Base-by-base conservation (phyloP, 2,797 vertebrate species). In the Sebastes diploproa region DNA sequence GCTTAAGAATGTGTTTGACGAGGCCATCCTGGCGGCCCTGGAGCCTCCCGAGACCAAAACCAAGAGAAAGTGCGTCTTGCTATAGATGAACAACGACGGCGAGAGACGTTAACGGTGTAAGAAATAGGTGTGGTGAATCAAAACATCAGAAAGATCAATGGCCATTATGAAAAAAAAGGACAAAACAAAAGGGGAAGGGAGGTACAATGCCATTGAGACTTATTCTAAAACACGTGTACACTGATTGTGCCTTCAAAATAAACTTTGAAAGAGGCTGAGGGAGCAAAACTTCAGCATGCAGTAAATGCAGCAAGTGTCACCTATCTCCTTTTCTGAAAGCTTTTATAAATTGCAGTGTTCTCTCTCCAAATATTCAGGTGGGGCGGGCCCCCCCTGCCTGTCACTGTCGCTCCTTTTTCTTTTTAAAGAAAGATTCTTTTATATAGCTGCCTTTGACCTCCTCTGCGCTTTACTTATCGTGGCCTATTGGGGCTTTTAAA, bases 1-100 rank as follows among this genome's bases (percentile, higher is more conserved):
- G 34, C 94, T 96, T 73, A 96, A 96, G 90, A 96, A 96, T 2
- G 96, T 96, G 86, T 96, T 96, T 60, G 95, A 96, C 7, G 96
- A 96, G 90, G 96, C 95, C 81, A 96, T 96, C 79, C 91, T 96
- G 77, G 96, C 96, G 5, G 96, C 96, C 8, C 83, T 96, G 92
- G 96, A 96, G 86, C 96, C 96, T 36, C 96, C 96, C 0, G 96
- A 96, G 94, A 95, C 92, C 86, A 96, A 96, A 93, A 86, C 88
- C 67, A 96, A 95, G 91, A 95, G 89, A 80, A 95, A 91, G 89
- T 96, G 96, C 27, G 0, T 91, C 65, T 93, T 96, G 66, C 92
- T 96, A 95, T 96, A 96, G 89, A 92, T 14, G 68, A 85, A 84
- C 62, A n/a, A 80, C 56, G 3, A 46, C 67, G 54, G 8, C 25